Evolutionary conservation across 2,797 vertebrate species (phyloP), one percentile per base, ranked within the genome.

Genomic region (Bucorvus abyssinicus): DNA sequence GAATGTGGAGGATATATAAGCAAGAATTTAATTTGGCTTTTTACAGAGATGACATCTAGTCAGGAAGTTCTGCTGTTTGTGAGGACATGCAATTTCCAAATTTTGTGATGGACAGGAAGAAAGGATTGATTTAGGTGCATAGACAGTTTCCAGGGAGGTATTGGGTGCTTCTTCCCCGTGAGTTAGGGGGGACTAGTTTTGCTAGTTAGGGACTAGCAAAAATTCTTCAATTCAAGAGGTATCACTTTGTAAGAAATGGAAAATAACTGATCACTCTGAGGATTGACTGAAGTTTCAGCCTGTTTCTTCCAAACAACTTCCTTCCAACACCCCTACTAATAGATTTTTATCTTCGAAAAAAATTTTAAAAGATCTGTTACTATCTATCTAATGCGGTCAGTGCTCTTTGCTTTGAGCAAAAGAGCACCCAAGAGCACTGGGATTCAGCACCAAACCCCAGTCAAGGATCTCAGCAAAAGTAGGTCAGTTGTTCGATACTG

Each of bases 331-430:
- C 6, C 4, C 8, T 84, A 7, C 9, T 29, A 14, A 20, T 3
- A 53, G 26, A 29, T 24, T 65, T 79, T 45, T n/a, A 21, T 40
- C 4, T 67, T 22, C 36, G 11, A 57, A 21, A 8, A 50, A 26
- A 50, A 50, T 20, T 32, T 44, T 42, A 5, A 5, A 36, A 52
- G 7, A 3, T 45, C 14, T 19, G 1, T 44, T 2, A 3, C 9
- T 44, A 1, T 5, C 0, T 45, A 14, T 20, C 9, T 38, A 20
- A 29, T 34, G 8, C 0, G 0, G 6, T 5, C 2, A 5, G 24
- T 60, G 20, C 83, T 20, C 5, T 67, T 14, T 56, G 83, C 22
- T 13, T 80, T 40, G 38, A 40, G 38, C 30, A 26, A 19, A 65
- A 40, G 5, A 34, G 4, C 7, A 10, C 20, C 2, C 7, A 21